Base-by-base conservation (phyloP, 2,797 vertebrate species). In the Caiman crocodilus region DNA sequence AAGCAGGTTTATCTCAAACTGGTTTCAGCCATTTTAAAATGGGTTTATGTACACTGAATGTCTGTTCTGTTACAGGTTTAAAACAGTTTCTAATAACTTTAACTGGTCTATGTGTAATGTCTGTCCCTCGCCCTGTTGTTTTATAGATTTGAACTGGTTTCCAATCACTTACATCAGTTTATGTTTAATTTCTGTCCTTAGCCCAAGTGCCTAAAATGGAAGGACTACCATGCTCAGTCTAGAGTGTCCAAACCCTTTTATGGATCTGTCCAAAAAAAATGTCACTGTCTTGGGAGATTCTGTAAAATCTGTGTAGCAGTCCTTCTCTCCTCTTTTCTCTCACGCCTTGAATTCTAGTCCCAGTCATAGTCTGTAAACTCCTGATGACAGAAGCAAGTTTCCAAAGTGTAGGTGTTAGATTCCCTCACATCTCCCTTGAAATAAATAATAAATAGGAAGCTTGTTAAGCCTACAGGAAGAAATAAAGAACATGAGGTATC, bases 371-470 rank as follows among this genome's bases (percentile, higher is more conserved):
- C 67, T 64, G 25, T 6, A 26, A 30, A 35, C 4, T 1, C 21
- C 1, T 2, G 1, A 73, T 88, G 76, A 95, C 77, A 0, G 75
- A 50, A 18, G 11, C 93, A 92, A 84, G 20, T 79, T 84, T 59
- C 42, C 32, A 21, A 2, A 30, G 90, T 1, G 42, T 85, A 82
- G 87, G 79, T 6, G 85, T 88, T 91, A 71, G 67, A 15, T 85
- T 93, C 85, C 87, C 85, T 96, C 74, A 32, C 1, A 0, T 80
- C 92, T 89, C 69, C 89, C 87, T 69, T 90, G 93, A 96, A 89
- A 67, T 91, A 84, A 95, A 88, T 58, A 76, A 79, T 28, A 69
- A 65, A 28, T 30, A 18, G 28, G 76, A 88, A 87, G 63, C 79
- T 56, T 57, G n/a, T 11, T 10, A 35, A 89, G 79, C 88, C 88